phyloP scores from a whole-genome alignment of 2,113 vertebrate species.

The Acrocephalus kingi region DNA sequence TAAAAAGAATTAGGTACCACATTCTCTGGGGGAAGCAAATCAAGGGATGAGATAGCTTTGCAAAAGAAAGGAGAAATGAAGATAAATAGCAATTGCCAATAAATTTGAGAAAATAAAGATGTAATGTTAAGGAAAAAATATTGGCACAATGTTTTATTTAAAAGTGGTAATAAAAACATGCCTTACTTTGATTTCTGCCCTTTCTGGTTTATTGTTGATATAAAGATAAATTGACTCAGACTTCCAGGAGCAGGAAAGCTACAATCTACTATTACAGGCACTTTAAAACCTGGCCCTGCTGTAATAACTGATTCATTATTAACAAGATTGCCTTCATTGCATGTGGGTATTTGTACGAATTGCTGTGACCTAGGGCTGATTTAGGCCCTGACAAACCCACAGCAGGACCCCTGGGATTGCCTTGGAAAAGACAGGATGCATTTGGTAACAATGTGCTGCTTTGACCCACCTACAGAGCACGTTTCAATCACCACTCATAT shows the following conservation, averaged over 20 bases:
- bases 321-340: neutral
- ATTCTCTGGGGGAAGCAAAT: conserved; percentile 12
- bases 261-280: neutral
- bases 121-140: conserved; percentile 7
- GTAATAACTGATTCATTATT: conserved; percentile 41
- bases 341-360: neutral
- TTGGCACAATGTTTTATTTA: conserved; percentile 46
- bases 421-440: neutral
- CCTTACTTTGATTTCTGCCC: conserved; percentile 58
- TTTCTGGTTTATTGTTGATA: conserved; percentile 53
- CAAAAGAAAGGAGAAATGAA: conserved; percentile 11
- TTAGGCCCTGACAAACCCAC: neutral
- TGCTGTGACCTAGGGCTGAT: neutral
- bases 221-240: conserved; percentile 61
- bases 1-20: neutral
- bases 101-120: conserved; percentile 46
- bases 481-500: rapidly evolving
- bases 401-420: neutral
- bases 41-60: conserved; percentile 12
- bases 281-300: conserved; percentile 11
- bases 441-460: neutral
- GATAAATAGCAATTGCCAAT: conserved; percentile 39
- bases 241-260: neutral
- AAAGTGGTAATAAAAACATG: conserved; percentile 49
- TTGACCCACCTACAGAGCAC: neutral